Base-by-base conservation (phyloP, 2,797 vertebrate species). In the Pelodytes ibericus region DNA sequence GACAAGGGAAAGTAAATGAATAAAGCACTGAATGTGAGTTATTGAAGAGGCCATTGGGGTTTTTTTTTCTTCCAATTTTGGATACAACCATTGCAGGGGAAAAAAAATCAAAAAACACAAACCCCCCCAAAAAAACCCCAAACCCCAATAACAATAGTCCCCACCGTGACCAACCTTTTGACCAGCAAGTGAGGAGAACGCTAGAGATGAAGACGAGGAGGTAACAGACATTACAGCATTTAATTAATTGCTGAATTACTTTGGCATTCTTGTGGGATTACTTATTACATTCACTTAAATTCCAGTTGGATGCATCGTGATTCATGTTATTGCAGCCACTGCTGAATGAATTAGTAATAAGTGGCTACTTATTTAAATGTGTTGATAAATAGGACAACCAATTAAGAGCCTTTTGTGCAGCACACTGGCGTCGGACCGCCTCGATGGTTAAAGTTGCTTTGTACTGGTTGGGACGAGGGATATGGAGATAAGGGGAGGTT, bases 271-370 rank as follows among this genome's bases (percentile, higher is more conserved):
- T 63, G 36, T 67, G 85, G 84, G 87, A 84, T 75, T 79, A 83
- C 71, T 80, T 82, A 86, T 81, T 86, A 83, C 81, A 84, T 77
- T 81, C 84, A 79, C 81, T 87, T 86, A 84, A 85, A 83, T 76
- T 53, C 65, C 70, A 85, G 82, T 83, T 66, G 78, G 84, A 82
- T 86, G 83, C 83, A 82, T 82, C 83, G 84, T 86, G 85, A 86
- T 85, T 89, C 86, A 83, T 85, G 74, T 68, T 83, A 86, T 86
- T 80, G 85, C 78, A 84, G 87, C 76, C 79, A 83, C 79, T 78
- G 58, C 79, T 74, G 82, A 83, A 87, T 87, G 86, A 88, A 88
- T 88, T 86, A 89, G 87, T 86, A 88, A 88, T 88, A 86, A 88
- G 81, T 83, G 84, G 80, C 77, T 74, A 84, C 82, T 87, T 86